These are phyloP conservation scores for Thunnus thynnus DNA, from an alignment of 2,113 vertebrate species.

Conservation along the genomic window DNA sequence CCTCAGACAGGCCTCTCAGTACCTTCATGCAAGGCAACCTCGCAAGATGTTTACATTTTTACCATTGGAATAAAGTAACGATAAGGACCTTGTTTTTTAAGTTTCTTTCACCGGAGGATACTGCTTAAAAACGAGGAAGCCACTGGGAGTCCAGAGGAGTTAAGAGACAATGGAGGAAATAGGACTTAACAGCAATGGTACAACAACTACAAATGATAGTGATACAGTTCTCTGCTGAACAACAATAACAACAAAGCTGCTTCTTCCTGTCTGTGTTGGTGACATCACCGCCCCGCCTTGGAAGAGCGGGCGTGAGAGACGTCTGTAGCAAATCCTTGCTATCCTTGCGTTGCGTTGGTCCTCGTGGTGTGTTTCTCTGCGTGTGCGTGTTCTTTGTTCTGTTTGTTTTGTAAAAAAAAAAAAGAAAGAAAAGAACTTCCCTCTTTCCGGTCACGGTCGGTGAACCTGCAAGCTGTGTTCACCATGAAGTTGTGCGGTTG, in stretches of 20 bases:
- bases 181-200: constrained; percentile 53
- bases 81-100: constrained; percentile 73
- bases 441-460: constrained; percentile 64
- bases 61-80: constrained; percentile 89
- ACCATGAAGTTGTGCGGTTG: constrained; percentile 76
- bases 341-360: constrained; percentile 85
- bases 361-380: constrained; percentile 80
- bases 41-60: constrained; percentile 99
- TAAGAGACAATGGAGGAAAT: constrained; percentile 43
- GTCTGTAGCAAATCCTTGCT: constrained; percentile 81
- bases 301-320: constrained; percentile 71
- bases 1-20: constrained; percentile 80
- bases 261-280: constrained; percentile 94
- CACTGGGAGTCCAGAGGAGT: constrained; percentile 48
- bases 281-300: constrained; percentile 88
- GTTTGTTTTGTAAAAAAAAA: constrained; percentile 69
- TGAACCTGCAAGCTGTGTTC: constrained; percentile 87
- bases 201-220: constrained; percentile 41
- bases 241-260: constrained; percentile 86
- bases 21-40: constrained; percentile 97
- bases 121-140: constrained; percentile 71
- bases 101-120: constrained; percentile 87
- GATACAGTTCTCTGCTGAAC: constrained; percentile 59
- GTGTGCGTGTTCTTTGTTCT: constrained; percentile 65
- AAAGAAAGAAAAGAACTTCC: constrained; percentile 8